Base-by-base conservation (phyloP, 2,797 vertebrate genomes). In the Sebastolobus alascanus region DNA sequence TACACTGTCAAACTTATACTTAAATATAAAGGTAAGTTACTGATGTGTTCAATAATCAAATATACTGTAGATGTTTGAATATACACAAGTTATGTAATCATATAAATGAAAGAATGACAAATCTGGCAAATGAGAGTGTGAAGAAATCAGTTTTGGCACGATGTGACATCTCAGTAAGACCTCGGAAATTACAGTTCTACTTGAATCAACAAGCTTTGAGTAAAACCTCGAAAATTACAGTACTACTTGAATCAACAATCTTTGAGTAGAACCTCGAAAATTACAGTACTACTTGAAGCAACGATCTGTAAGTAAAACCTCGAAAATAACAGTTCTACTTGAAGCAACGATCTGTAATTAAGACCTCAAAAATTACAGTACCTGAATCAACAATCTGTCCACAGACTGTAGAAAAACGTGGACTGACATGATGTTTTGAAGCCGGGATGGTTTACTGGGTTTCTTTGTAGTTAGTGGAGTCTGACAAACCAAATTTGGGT, bases 401-500 rank as follows among this genome's bases (percentile, higher is more conserved):
- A 61, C 14, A 25, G 4, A 46, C 8, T 66, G 8, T 3, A 20
- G 56, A n/a, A 27, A 67, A 56, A 40, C 27, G 22, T 20, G 6
- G 29, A 35, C 25, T 31, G 5, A 25, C 2, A 0, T 12, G 8
- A 13, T 22, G 4, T 59, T 68, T 68, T 63, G 1, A 58, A 78
- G 55, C 10, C 31, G 38, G 54, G 22, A 1, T 63, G 18, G 10
- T 25, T 58, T 37, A 16, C 31, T 46, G 5, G 46, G 46, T 50
- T 50, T 50, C 46, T 64, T 52, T 40, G 10, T 61, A 31, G 25
- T 13, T 8, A 20, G 16, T 33, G 11, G 12, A 37, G n/a, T 52
- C 40, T 54, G 22, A 58, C 11, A 12, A 60, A 10, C 22, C 59
- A 69, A 40, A 56, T 73, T 46, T 65, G 54, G 56, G 12, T 79